Evolutionary conservation across 64 coral and sea anemone species (phyloP).

Genomic region (Cladopsammia gracilis): DNA sequence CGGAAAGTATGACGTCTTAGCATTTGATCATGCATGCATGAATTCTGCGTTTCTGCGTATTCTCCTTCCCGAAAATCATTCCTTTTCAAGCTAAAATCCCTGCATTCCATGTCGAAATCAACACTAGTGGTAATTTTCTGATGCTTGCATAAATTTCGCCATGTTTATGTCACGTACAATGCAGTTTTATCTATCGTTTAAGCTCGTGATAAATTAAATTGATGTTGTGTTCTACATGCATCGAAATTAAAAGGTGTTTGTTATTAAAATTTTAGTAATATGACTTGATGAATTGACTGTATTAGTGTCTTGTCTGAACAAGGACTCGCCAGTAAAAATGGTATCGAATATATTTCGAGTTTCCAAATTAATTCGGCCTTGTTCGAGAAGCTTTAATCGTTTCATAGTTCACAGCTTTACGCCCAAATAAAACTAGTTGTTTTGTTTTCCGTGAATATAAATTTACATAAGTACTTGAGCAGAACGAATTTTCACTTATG

Average conservation of each 20-base stretch:
- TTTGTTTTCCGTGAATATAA: not conserved
- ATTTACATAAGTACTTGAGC: not conserved
- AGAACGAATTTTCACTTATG: not conserved
- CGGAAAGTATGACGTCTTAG: not conserved
- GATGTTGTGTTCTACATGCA: not conserved
- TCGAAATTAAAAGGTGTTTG: constrained; percentile 5
- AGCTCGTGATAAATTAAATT: not conserved
- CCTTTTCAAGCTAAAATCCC: not conserved
- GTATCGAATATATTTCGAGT: not conserved
- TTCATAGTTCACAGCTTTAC: not conserved
- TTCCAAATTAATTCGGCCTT: not conserved
- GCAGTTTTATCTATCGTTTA: not conserved
- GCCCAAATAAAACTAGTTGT: constrained; percentile 5
- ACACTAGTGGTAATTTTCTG: not conserved
- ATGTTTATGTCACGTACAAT: not conserved
- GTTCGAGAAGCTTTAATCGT: not conserved
- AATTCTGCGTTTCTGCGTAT: not conserved
- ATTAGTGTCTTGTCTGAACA: not conserved
- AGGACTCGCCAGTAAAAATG: not conserved
- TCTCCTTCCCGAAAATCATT: not conserved
- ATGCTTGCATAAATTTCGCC: not conserved
- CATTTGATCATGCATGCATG: constrained; percentile 31
- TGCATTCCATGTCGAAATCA: not conserved
- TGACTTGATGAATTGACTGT: not conserved
- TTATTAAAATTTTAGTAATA: not conserved